A percentile compares a stretch with the other conserved stretches of the same genome.
These are phyloP conservation scores for Pyrgus malvae DNA, from an alignment of 2,888 invertebrate species.

Conservation along the genomic window DNA sequence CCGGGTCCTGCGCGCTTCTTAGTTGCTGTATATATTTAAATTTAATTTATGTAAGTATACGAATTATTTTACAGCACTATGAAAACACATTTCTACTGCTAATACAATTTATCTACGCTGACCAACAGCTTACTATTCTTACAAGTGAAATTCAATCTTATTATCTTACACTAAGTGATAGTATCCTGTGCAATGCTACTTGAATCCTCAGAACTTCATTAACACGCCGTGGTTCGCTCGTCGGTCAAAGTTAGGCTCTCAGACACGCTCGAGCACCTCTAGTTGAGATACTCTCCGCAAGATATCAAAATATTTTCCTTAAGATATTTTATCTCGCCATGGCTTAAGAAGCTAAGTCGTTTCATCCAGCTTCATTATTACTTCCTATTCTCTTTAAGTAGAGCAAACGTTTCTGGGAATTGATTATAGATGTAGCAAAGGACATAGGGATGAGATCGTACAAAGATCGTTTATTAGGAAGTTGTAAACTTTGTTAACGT, in stretches of 20 bases:
- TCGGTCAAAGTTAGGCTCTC: constrained; percentile 60
- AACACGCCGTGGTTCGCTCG: constrained; percentile 67
- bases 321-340: constrained; percentile 45
- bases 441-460: no score
- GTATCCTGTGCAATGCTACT: constrained; percentile 40
- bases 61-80: no score
- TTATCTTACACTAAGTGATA: constrained; percentile 42
- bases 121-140: no score
- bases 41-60: no score
- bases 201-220: constrained; percentile 68
- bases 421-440: no score
- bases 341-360: constrained; percentile 50
- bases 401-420: neutral
- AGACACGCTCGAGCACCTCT: constrained; percentile 55
- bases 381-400: constrained; percentile 27
- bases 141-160: constrained; percentile 45
- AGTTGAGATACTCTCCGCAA: constrained; percentile 11
- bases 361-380: constrained; percentile 49
- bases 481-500: no score
- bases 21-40: no score
- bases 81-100: no score
- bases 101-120: no score
- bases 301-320: constrained; percentile 42
- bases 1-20: no score
- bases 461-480: no score